Conservation (phyloP, 2,888 invertebrate species). For the Mesorhabditis sp. region DNA sequence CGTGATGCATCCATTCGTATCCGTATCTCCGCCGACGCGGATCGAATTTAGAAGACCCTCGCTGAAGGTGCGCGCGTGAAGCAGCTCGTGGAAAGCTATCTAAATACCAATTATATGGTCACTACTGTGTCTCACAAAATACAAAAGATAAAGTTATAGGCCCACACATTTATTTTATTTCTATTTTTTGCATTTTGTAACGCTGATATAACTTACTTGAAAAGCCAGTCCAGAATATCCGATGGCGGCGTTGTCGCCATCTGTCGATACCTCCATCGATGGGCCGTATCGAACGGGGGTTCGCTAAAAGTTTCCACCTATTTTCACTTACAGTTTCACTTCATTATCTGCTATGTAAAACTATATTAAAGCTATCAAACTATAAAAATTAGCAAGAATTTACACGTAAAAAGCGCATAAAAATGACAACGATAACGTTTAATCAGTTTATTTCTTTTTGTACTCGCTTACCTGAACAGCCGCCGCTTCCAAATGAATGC, state of each 20-base stretch:
- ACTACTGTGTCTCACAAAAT: neutral
- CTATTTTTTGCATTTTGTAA: no score
- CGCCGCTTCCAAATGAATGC: neutral
- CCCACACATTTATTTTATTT: no score
- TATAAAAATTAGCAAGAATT: no score
- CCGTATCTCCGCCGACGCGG: neutral
- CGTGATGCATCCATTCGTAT: conserved; percentile 4
- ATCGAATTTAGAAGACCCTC: neutral
- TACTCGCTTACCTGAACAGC: neutral
- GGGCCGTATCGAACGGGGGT: neutral
- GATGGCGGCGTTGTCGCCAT: neutral
- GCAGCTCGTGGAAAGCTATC: neutral
- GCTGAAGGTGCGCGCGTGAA: neutral
- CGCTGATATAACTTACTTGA: neutral
- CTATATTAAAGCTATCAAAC: no score
- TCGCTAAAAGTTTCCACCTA: neutral
- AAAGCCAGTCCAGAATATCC: neutral
- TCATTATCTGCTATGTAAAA: no score
- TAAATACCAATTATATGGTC: neutral
- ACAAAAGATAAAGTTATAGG: neutral
- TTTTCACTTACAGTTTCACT: neutral
- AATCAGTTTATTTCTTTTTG: no score
- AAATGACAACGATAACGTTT: no score
- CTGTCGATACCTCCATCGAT: neutral
- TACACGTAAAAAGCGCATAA: no score